Base-by-base conservation (phyloP, 2,888 invertebrate species). In the Drosophila affinis region DNA sequence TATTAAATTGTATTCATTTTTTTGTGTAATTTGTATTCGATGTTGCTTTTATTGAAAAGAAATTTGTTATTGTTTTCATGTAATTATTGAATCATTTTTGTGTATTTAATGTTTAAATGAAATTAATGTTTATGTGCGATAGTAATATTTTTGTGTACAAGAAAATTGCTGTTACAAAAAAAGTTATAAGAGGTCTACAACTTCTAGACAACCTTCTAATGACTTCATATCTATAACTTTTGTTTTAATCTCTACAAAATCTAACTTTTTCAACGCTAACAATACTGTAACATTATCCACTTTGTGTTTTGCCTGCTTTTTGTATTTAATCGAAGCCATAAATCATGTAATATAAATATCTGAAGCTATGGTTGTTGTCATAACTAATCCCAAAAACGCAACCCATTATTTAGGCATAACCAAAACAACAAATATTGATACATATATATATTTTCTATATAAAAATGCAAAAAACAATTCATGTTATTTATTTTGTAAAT, bases 401-500 rank as follows among this genome's bases (percentile, higher is more conserved):
- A 44, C 29, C 44, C 69, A 72, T 49, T 48, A 56, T 51, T 62
- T 49, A 55, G 34, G 53, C 53, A 55, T 47, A 56, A 48, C 21
- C 12, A 34, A 32, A 10, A 49, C 24, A 29, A 55, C 21, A 48
- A 29, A 47, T 58, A 52, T 52, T 39, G 62, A 46, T 58, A 60
- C 45, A 62, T 64, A 51, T 59, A 51, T 59, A 48, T 59, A 60
- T 55, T 53, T n/a, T 39, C 39, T 39, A 39, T 39, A 39, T 34
- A 34, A 34, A 39, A 32, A 65, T 67, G 65, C 65, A 56, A 67
- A 39, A 39, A 14, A 14, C 7, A 39, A 75, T 75, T 70, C 76
- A 79, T 76, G 54, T 67, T 88, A 89, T 90, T 88, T 89, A 89
- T 91, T 88, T 91, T 90, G 86, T 90, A 88, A 90, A 90, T 81